Evolutionary conservation across 2,797 vertebrate genomes (phyloP).

Genomic region (Miichthys miiuy): DNA sequence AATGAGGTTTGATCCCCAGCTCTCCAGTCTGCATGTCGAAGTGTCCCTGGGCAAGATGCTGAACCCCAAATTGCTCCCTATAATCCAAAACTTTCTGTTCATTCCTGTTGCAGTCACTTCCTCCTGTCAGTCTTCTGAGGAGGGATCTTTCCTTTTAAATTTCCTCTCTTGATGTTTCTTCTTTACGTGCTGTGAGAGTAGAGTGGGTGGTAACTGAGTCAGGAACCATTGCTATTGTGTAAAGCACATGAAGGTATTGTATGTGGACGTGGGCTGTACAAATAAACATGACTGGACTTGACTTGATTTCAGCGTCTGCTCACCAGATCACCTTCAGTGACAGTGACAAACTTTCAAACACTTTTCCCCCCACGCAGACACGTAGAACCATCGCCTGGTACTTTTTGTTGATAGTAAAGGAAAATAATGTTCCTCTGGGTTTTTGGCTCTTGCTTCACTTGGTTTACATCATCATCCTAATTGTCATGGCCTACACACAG

Average conservation of each 20-base stretch:
- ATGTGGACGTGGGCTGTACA: slow-evolving; percentile 18
- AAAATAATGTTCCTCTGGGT: neutral
- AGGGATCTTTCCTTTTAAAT: neutral
- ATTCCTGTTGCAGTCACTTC: neutral
- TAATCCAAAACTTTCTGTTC: neutral
- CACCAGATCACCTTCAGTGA: slow-evolving; percentile 19
- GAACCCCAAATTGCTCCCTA: too few species aligned
- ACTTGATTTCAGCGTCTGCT: slow-evolving; percentile 32
- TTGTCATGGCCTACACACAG: neutral
- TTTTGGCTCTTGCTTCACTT: neutral
- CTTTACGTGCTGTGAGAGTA: neutral
- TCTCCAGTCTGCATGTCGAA: too few species aligned
- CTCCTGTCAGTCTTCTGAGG: neutral
- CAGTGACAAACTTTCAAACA: neutral
- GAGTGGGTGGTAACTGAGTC: neutral
- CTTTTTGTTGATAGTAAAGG: neutral
- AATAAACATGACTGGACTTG: slow-evolving; percentile 31
- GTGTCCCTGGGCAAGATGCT: too few species aligned
- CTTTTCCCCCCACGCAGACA: too few species aligned
- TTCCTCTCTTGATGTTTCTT: slow-evolving; percentile 1
- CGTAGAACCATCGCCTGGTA: neutral
- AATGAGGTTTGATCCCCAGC: too few species aligned
- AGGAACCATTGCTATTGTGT: neutral
- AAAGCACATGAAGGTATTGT: neutral
- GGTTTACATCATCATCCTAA: neutral